phyloP scores from a whole-genome alignment of 1,140 invertebrate species.

The Phortica variegata region DNA sequence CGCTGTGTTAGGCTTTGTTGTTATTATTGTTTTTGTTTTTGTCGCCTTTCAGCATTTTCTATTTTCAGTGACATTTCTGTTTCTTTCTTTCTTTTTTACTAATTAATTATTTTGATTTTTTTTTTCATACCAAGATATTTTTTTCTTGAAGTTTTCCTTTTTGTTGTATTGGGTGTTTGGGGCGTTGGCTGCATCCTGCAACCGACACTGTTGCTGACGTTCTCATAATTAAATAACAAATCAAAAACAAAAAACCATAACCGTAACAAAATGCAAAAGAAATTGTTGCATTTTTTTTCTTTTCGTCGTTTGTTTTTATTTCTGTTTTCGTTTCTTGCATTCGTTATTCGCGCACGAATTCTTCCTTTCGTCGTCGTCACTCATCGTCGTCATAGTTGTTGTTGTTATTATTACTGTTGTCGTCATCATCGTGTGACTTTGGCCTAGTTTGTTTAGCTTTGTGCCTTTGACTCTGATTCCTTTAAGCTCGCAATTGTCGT shows the following conservation, averaged over 20 bases:
- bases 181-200: conserved; percentile 21
- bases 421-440: conserved; percentile 24
- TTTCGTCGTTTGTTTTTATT: background rate
- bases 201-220: too few species aligned
- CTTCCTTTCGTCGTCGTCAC: conserved; percentile 2
- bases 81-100: too few species aligned
- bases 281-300: conserved; percentile 31
- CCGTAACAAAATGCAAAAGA: too few species aligned
- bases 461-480: too few species aligned
- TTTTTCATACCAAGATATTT: conserved; percentile 2
- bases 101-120: too few species aligned
- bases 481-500: too few species aligned
- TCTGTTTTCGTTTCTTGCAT: conserved; percentile 22
- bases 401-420: too few species aligned
- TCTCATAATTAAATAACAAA: conserved; percentile 33
- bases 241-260: too few species aligned
- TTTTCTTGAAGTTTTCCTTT: conserved; percentile 1
- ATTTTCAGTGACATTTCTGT: too few species aligned
- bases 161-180: conserved; percentile 19
- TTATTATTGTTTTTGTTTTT: conserved; percentile 17
- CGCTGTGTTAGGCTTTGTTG: background rate
- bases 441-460: conserved; percentile 32
- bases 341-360: conserved; percentile 3
- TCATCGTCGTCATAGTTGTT: background rate
- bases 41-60: conserved; percentile 27